These are phyloP conservation scores for Drosophila parvula DNA, from an alignment of 1,140 invertebrate genomes.

Conservation along the genomic window DNA sequence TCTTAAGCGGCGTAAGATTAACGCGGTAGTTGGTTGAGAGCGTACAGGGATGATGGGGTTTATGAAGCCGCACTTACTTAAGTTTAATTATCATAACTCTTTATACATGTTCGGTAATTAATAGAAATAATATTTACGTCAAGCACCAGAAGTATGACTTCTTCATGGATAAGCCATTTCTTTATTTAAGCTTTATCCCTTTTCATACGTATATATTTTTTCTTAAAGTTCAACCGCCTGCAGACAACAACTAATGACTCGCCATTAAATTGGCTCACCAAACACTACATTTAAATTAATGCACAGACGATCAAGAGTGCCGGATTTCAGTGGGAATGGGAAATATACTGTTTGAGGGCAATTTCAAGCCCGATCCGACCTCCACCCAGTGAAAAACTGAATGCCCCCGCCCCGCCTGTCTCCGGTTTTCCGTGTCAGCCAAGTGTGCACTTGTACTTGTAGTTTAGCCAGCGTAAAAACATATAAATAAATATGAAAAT, in stretches of 20 bases:
- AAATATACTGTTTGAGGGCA: conserved; percentile 10
- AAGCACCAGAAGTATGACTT: not conserved
- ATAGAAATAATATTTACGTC: not conserved
- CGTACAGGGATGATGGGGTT: not conserved
- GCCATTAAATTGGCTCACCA: conserved; percentile 71
- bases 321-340: not conserved
- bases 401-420: not conserved
- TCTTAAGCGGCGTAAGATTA: conserved; percentile 78
- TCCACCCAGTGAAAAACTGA: conserved; percentile 11
- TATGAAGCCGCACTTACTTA: not conserved
- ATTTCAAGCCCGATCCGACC: conserved; percentile 53
- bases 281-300: conserved; percentile 74
- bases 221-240: conserved; percentile 9
- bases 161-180: not conserved
- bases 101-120: not conserved
- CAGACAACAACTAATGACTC: conserved; percentile 57
- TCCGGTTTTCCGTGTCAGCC: conserved; percentile 53
- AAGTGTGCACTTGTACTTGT: conserved; percentile 77
- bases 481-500: conserved; percentile 61
- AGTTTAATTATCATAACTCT: not conserved
- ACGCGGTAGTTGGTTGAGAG: conserved; percentile 40
- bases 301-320: conserved; percentile 47
- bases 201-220: not conserved
- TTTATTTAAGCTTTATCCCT: not conserved
- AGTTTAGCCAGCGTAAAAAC: conserved; percentile 64